Evolutionary conservation across 2,113 vertebrate genomes (phyloP).

Genomic region (Platysteira castanea): DNA sequence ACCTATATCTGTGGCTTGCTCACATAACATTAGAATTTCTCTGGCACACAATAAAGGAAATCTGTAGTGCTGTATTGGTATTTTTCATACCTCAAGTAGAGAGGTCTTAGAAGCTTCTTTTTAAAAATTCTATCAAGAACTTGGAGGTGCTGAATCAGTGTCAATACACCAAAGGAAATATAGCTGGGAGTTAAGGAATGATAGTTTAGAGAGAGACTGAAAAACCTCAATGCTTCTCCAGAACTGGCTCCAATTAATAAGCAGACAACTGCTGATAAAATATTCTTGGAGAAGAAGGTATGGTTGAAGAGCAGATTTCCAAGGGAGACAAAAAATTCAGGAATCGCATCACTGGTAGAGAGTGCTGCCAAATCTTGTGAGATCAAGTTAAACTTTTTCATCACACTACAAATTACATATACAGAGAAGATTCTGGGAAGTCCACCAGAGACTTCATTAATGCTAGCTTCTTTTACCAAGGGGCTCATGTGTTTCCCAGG

Average conservation of each 20-base stretch:
- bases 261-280: background rate
- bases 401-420: background rate
- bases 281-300: background rate
- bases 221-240: background rate
- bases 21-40: background rate
- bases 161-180: background rate
- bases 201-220: background rate
- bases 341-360: background rate
- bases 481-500: background rate
- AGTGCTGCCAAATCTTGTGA: background rate
- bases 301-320: background rate
- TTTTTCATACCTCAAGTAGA: background rate
- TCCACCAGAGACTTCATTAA: background rate
- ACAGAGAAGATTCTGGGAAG: background rate
- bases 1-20: background rate
- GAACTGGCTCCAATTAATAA: background rate
- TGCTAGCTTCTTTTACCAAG: background rate
- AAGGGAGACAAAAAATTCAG: background rate
- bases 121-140: background rate
- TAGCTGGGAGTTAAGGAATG: background rate
- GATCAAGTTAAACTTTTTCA: background rate
- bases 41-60: background rate
- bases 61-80: background rate
- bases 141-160: background rate
- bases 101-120: background rate